Percentiles rank a stretch among this genome's conserved stretches.
Evolutionary conservation across 2,113 vertebrate genomes (phyloP).

Genomic region (Trichechus manatus): DNA sequence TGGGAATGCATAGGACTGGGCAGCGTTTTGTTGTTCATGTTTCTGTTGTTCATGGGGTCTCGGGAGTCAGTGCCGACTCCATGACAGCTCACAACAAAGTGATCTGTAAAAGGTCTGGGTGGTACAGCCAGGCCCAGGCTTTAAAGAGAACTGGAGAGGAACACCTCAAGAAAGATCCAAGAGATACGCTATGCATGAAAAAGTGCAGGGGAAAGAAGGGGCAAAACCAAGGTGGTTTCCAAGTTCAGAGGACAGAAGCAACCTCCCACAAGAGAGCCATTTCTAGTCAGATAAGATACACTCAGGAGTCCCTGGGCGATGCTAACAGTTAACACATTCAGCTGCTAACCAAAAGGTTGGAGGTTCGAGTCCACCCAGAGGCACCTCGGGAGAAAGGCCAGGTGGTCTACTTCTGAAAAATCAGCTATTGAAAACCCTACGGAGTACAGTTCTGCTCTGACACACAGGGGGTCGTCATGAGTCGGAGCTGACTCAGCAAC

Average conservation of each 20-base stretch:
- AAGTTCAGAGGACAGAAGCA: not conserved
- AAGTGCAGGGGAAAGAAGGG: not conserved
- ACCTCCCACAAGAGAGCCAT: not conserved
- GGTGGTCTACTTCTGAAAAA: not conserved
- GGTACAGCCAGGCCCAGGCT: not conserved
- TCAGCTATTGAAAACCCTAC: not conserved
- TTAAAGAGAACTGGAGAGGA: not conserved
- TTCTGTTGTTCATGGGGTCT: no score
- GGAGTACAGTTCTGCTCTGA: not conserved
- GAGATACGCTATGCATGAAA: not conserved
- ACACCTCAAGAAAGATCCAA: not conserved
- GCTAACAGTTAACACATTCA: not conserved
- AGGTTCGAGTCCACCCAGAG: not conserved
- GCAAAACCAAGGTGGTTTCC: not conserved
- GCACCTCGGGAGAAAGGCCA: not conserved
- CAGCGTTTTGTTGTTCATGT: no score
- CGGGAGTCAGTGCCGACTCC: no score
- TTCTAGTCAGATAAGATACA: fast-evolving
- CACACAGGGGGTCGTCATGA: no score
- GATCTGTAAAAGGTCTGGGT: not conserved
- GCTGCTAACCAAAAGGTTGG: not conserved
- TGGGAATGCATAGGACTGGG: no score
- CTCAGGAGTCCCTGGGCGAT: not conserved
- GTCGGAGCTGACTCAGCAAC: not conserved
- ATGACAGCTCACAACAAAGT: no score